Evolutionary conservation across 2,113 vertebrate genomes (phyloP).

Genomic region (Alosa alosa): DNA sequence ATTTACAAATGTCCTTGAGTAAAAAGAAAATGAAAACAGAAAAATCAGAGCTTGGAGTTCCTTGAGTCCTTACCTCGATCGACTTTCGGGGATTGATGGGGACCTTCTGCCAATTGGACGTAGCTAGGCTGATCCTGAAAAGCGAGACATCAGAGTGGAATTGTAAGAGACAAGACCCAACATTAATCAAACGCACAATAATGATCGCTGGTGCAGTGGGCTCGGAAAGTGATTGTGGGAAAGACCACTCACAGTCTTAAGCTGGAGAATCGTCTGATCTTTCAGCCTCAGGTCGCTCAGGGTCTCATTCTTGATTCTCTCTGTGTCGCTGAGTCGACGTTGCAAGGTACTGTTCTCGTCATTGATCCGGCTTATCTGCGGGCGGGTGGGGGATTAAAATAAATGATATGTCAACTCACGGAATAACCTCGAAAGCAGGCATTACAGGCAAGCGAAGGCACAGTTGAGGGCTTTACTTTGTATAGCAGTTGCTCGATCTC

Average conservation of each 20-base stretch:
- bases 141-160: not conserved
- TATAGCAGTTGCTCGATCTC: conserved; percentile 77
- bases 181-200: not conserved
- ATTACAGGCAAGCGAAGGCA: not conserved
- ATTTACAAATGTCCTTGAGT: not conserved
- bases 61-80: conserved; percentile 66
- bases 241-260: conserved; percentile 63
- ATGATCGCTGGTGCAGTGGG: not conserved
- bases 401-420: not conserved
- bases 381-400: not conserved
- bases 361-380: conserved; percentile 72
- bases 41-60: not conserved
- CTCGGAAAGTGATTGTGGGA: not conserved
- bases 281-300: conserved; percentile 67
- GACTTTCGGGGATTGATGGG: conserved; percentile 63
- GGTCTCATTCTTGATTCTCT: conserved; percentile 69
- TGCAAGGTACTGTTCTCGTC: conserved; percentile 69
- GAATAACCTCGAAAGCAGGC: not conserved
- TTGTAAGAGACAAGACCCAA: not conserved
- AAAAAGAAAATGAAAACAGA: not conserved
- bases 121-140: conserved; percentile 67
- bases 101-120: conserved; percentile 63
- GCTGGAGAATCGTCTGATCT: conserved; percentile 72
- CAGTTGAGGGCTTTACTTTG: conserved; percentile 59
- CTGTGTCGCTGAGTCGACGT: conserved; percentile 67